A percentile compares a stretch with the other conserved stretches of the same genome.
Conservation (phyloP, 2,113 vertebrate species). For the Shinisaurus crocodilurus region DNA sequence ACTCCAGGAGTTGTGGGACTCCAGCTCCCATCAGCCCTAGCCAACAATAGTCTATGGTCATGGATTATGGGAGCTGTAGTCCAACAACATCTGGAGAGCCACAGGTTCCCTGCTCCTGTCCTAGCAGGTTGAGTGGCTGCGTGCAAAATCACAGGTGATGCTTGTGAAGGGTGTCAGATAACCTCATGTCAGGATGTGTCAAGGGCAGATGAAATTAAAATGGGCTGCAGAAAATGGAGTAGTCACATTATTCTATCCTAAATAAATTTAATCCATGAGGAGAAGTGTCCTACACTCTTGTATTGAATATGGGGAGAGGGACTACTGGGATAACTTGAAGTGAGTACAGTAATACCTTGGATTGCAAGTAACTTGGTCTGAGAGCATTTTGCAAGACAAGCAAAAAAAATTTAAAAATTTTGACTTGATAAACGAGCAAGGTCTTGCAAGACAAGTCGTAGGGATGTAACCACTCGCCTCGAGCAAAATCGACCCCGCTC, state of each 20-base stretch:
- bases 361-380: too few relatives aligned
- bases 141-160: not conserved
- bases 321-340: not conserved
- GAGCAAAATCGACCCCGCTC: too few relatives aligned
- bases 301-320: not conserved
- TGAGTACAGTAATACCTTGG: too few relatives aligned
- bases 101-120: not conserved
- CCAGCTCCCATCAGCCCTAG: too few relatives aligned
- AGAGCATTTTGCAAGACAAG: too few relatives aligned
- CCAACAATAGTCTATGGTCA: too few relatives aligned
- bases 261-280: not conserved
- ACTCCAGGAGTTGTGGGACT: too few relatives aligned
- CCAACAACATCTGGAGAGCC: not conserved
- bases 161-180: not conserved
- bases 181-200: not conserved
- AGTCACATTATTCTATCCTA: not conserved
- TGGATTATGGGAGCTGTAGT: not conserved
- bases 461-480: too few relatives aligned
- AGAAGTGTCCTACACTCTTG: not conserved
- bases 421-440: too few relatives aligned
- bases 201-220: not conserved
- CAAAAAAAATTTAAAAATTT: too few relatives aligned
- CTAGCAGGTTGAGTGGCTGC: not conserved
- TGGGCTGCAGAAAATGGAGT: too few relatives aligned
- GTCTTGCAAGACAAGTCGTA: too few relatives aligned